Conservation (phyloP, 1,140 invertebrate species). For the Plutomurus gul region DNA sequence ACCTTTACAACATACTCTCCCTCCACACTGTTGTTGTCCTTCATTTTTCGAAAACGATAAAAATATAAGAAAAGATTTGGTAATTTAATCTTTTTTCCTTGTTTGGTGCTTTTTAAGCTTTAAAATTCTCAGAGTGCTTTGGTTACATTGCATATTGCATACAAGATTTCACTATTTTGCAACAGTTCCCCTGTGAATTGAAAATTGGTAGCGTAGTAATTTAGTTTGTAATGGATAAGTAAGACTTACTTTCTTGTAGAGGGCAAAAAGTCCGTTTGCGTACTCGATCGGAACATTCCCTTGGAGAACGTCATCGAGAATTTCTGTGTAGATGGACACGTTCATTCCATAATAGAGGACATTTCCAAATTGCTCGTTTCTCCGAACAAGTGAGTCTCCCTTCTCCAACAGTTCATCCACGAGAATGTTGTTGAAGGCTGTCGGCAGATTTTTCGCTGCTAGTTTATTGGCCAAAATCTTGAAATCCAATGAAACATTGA, state of each 20-base stretch:
- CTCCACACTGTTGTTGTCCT: slow-evolving; percentile 33
- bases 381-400: slow-evolving; percentile 21
- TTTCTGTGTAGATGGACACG: slow-evolving; percentile 41
- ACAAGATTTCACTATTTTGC: background rate
- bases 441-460: slow-evolving; percentile 32
- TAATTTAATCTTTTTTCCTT: too few species aligned
- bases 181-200: background rate
- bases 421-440: slow-evolving; percentile 41
- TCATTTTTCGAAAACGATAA: too few species aligned
- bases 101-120: too few species aligned
- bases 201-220: too few species aligned
- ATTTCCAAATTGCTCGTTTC: slow-evolving; percentile 36
- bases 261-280: slow-evolving; percentile 30
- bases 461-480: slow-evolving; percentile 41
- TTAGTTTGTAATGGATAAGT: too few species aligned
- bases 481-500: background rate
- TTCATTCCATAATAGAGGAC: slow-evolving; percentile 41
- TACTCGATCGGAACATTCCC: slow-evolving; percentile 39
- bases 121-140: too few species aligned
- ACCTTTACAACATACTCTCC: slow-evolving; percentile 16
- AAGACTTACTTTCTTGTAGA: slow-evolving; percentile 32
- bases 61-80: too few species aligned
- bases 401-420: slow-evolving; percentile 44
- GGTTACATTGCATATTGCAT: too few species aligned
- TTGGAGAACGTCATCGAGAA: slow-evolving; percentile 37